Conservation (phyloP, 2,888 invertebrate species). For the Halictus quadricinctus region DNA sequence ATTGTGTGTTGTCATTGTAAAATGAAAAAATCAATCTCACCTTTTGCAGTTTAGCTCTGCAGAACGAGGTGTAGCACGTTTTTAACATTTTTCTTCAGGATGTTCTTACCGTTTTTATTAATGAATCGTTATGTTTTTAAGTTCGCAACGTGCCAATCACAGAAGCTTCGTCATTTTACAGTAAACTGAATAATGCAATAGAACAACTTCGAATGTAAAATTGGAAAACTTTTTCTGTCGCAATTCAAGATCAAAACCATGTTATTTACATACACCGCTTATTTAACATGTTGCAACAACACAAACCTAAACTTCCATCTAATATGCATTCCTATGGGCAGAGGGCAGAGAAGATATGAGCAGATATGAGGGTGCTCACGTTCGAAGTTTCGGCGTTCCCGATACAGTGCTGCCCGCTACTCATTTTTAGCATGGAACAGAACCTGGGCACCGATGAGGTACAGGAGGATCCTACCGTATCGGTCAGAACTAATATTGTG, state of each 20-base stretch:
- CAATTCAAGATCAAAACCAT: neutral
- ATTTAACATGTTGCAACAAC: neutral
- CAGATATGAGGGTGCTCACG: no score
- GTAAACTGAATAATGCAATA: neutral
- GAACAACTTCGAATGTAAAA: neutral
- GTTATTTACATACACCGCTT: neutral
- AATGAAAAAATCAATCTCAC: neutral
- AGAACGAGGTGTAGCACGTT: neutral
- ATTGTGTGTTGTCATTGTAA: neutral
- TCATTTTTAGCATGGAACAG: no score
- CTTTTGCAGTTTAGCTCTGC: neutral
- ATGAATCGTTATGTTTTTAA: neutral
- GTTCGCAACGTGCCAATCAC: neutral
- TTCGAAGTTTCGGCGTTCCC: no score
- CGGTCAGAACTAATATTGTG: no score
- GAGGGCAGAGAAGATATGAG: no score
- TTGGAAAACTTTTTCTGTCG: neutral
- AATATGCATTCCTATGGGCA: no score
- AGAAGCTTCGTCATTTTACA: neutral
- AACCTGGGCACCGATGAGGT: no score
- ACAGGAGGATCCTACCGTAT: no score
- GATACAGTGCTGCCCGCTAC: no score
- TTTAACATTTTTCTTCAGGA: neutral
- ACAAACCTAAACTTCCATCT: neutral
- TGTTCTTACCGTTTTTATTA: neutral